Conservation (phyloP, 2,888 invertebrate species). For the Mythimna vitellina region DNA sequence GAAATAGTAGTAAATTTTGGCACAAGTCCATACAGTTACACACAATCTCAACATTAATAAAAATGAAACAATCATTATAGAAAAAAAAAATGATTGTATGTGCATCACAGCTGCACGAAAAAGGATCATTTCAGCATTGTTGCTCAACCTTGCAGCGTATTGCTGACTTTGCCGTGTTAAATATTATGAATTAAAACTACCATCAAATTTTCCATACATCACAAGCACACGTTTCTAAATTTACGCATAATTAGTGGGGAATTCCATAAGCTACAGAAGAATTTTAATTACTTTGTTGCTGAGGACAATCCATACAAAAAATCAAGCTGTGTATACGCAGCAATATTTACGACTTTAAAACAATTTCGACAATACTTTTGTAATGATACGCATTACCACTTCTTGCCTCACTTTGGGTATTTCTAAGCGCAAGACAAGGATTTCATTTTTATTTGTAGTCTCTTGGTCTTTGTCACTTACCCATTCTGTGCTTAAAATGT, state of each 20-base stretch:
- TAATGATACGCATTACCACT: background rate
- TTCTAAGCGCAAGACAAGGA: background rate
- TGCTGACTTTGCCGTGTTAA: background rate
- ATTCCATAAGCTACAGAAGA: slow-evolving; percentile 24
- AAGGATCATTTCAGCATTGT: too few species aligned
- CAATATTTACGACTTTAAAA: background rate
- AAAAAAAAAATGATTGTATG: too few species aligned
- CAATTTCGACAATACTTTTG: background rate
- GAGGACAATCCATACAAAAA: slow-evolving; percentile 12
- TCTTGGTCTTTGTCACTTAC: background rate
- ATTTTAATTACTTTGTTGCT: slow-evolving; percentile 36
- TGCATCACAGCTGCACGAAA: too few species aligned
- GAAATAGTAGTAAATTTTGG: too few species aligned
- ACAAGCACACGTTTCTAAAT: slow-evolving; percentile 12
- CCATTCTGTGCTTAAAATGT: background rate
- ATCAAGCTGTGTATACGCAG: slow-evolving; percentile 18
- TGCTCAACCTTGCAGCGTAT: background rate
- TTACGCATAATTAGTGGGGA: slow-evolving; percentile 40
- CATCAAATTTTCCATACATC: slow-evolving; percentile 7
- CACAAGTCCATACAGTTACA: too few species aligned
- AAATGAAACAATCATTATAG: too few species aligned
- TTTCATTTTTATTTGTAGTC: background rate
- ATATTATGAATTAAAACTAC: slow-evolving; percentile 1
- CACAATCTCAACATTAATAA: too few species aligned
- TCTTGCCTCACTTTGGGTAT: background rate